Evolutionary conservation across 2,113 vertebrate genomes (phyloP).

Genomic region (Suncus etruscus): DNA sequence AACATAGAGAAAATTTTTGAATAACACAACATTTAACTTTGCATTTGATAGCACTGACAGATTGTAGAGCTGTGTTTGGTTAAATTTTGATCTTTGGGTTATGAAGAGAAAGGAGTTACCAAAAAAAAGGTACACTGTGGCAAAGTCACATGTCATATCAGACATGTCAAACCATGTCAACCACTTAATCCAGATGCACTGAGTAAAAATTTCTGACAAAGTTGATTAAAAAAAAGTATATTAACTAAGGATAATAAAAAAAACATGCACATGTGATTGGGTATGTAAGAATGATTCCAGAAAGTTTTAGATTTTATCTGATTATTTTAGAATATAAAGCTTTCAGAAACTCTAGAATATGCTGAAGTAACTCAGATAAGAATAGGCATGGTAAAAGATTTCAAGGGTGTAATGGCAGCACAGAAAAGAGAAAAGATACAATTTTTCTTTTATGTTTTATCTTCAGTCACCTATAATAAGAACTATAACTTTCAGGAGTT

Average conservation of each 20-base stretch:
- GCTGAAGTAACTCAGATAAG: too few species aligned
- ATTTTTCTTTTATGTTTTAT: neutral
- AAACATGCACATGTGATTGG: neutral
- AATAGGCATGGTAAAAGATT: neutral
- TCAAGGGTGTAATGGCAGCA: too few species aligned
- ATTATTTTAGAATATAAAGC: neutral
- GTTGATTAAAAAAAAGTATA: neutral
- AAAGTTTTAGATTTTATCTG: neutral
- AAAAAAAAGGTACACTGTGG: neutral
- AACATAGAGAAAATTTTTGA: too few species aligned
- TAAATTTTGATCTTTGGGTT: neutral
- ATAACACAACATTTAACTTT: too few species aligned
- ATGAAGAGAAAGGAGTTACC: neutral
- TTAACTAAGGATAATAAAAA: neutral
- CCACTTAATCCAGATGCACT: neutral
- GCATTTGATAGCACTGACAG: too few species aligned
- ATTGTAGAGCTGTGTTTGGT: neutral
- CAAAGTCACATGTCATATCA: too few species aligned
- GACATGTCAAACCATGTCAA: neutral
- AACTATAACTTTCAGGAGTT: neutral
- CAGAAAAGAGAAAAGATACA: neutral
- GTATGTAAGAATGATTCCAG: neutral
- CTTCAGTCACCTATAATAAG: neutral
- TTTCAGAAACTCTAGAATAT: too few species aligned
- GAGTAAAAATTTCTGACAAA: neutral